phyloP scores from a whole-genome alignment of 35 echinoderm and acorn worm species.

The Hemicentrotus pulcherrimus region DNA sequence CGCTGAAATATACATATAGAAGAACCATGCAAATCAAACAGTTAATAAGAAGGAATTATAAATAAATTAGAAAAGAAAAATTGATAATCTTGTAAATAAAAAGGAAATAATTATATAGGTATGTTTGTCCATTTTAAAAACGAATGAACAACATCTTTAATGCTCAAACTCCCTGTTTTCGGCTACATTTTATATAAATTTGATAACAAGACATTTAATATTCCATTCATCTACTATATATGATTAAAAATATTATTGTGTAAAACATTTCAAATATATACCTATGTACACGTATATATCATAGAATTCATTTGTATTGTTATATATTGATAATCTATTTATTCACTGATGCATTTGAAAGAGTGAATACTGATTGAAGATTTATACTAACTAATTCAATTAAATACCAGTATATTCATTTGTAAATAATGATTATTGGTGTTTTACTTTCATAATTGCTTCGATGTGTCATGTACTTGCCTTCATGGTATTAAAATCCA shows the following conservation, averaged over 20 bases:
- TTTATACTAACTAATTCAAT: not conserved
- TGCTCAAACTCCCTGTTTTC: too few relatives aligned
- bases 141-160: not conserved
- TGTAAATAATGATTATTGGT: not conserved
- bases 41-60: not conserved
- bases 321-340: not conserved
- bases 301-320: not conserved
- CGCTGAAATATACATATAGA: too few relatives aligned
- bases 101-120: not conserved
- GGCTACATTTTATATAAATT: not conserved
- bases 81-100: not conserved
- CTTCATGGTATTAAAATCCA: not conserved
- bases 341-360: not conserved
- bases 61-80: not conserved
- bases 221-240: not conserved
- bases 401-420: not conserved
- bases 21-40: not conserved
- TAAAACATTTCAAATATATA: conserved; percentile 21
- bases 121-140: not conserved
- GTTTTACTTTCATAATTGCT: not conserved
- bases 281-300: not conserved
- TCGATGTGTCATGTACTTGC: not conserved
- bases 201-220: not conserved
- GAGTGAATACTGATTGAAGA: not conserved
- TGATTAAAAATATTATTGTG: not conserved